Evolutionary conservation across 2,888 invertebrate genomes (phyloP).

Genomic region (Oligia strigilis): DNA sequence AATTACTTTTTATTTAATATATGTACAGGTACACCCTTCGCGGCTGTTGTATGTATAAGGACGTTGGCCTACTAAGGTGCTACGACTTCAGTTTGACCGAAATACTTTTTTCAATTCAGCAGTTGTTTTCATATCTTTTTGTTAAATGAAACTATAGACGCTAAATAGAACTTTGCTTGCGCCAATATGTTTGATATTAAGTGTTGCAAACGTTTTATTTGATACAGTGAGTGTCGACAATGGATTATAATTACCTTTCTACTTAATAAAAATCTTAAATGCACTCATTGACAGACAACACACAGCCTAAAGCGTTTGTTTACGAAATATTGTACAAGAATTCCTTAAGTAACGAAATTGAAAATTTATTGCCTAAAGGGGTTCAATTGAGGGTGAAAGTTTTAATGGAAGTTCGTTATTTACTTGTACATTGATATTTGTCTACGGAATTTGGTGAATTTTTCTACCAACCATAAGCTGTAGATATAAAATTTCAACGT

Average conservation of each 20-base stretch:
- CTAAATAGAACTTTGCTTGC: not conserved
- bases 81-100: conserved; percentile 20
- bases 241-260: not conserved
- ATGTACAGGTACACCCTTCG: not conserved
- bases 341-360: no score
- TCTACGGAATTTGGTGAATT: not conserved
- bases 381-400: no score
- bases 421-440: not conserved
- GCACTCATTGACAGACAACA: no score
- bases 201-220: not conserved
- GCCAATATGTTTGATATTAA: not conserved
- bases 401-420: not conserved
- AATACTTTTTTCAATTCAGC: not conserved
- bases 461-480: not conserved
- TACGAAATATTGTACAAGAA: no score
- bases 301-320: no score
- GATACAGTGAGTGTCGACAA: not conserved
- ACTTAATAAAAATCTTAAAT: not conserved
- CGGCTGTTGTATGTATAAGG: not conserved
- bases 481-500: conserved; percentile 5
- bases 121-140: not conserved
- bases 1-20: no score
- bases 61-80: not conserved
- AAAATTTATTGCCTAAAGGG: no score
- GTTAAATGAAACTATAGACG: not conserved